Evolutionary conservation across 37 sponge, comb jelly and placozoan species (phyloP), one percentile per base, ranked within the genome.

Genomic region (Hexactinellida sp.): DNA sequence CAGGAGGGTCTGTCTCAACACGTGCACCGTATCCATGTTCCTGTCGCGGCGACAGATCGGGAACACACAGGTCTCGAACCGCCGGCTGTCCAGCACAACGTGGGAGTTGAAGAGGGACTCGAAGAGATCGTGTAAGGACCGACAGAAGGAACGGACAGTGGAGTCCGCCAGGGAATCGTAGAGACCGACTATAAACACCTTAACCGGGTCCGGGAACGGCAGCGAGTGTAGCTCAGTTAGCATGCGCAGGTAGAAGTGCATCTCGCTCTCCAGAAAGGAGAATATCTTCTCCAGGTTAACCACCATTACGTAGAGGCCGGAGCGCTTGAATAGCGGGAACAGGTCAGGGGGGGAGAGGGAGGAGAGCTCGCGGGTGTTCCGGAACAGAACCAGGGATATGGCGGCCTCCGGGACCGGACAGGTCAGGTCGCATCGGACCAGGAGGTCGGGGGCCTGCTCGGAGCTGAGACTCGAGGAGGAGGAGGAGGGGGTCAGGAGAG

Each of bases 11-110:
- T 63, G 76, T 63, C 76, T 10, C 25, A 63, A 23, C 76, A 63
- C 76, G 30, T 63, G 30, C 34, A 63, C 76, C 19, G 76, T 63
- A 23, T 63, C 76, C 76, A 63, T 63, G 34, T 63, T 63, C 76
- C 76, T 63, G 76, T 63, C 76, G 30, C 28, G 3, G 34, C 76
- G 76, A n/a, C 76, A 28, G 76, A 63, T 63, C 19, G 76, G 76
- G 76, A 63, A 63, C 76, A 63, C 76, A n/a, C 76, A 63, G 25
- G 76, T 63, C 76, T 63, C 76, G 34, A 63, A 63, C 76, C 13
- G 3, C 28, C 34, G 25, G 13, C 76, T 63, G 76, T 63, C 76
- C 76, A 63, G 76, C 34, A 63, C 34, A 7, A 63, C 76, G 34
- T 63, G 76, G 25, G 76, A 63, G 34, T 63, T 63, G 34, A 63